Base-by-base conservation (phyloP, 2,797 vertebrate genomes). In the Typhlichthys subterraneus region DNA sequence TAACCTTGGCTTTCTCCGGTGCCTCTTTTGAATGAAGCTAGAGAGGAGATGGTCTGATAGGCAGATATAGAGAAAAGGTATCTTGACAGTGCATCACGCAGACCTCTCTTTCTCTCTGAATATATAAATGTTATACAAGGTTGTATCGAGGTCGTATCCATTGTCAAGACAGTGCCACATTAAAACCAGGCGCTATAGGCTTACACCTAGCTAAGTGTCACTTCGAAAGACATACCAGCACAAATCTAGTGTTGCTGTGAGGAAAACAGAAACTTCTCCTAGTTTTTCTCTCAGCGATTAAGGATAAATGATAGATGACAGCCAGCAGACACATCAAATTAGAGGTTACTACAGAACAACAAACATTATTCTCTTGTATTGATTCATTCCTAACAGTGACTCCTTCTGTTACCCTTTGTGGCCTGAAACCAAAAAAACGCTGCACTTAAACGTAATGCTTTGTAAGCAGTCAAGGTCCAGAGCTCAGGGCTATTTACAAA, bases 71-170 rank as follows among this genome's bases (percentile, higher is more conserved):
- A 73, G 74, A 72, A 73, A 84, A 86, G 75, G 75, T 82, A 79
- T 83, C 78, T 79, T 64, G 76, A 83, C 83, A 76, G 81, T 61
- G 73, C 75, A 79, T 79, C 73, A 67, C 72, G 70, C 69, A 57
- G 15, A 42, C 61, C 61, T 29, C 23, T 29, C 55, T 47, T 56
- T 81, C 62, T 60, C 57, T 61, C 61, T 76, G 86, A 88, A 83
- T 85, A 85, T 73, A 83, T 85, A 77, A 75, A 87, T 84, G 67
- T 47, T 67, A 77, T 73, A 88, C 79, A 79, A 89, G 84, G 75
- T 77, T 70, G 70, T 53, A 59, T 69, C 67, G 66, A 82, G 82
- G 80, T 78, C 76, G 53, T 19, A 49, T 53, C 67, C 59, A 73
- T 68, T 81, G 76, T 79, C 57, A 15, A 50, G 2, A 12, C 13